Evolutionary conservation across 2,797 vertebrate species (phyloP), one percentile per base, ranked within the genome.

Genomic region (Capromys pilorides): DNA sequence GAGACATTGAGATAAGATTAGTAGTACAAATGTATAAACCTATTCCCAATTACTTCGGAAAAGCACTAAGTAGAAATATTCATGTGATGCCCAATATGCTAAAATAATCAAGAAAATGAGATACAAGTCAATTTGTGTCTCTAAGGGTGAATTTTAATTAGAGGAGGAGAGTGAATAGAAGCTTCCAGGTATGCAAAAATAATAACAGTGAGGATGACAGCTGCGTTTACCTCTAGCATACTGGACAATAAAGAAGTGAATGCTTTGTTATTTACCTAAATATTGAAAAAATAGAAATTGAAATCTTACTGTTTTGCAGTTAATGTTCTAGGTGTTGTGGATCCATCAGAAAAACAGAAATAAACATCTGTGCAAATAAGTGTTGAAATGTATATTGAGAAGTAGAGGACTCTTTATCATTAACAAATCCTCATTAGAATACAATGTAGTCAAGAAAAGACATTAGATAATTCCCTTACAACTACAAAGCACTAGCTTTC

Each of bases 221-320:
- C 62, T 54, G 1, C 45, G 1, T 84, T 54, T 51, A 19, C 41
- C 10, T 85, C 64, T 41, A 39, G 22, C 26, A 62, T 36, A 57
- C 36, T 54, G 31, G 4, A 45, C 2, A 79, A 6, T 18, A 82
- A 75, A 86, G 51, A 14, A 45, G 22, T 82, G 22, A 51, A 71
- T 71, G 36, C 28, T 78, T 95, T 86, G 49, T 28, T 66, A 67
- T 78, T 93, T 90, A 13, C 69, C 41, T 75, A 26, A 80, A 93
- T 61, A 80, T 66, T 31, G 75, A 86, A 39, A 36, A 80, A 95
- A 39, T 75, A 78, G 13, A 57, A 54, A 64, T 45, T 13, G 26
- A 51, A 5, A 5, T 93, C 39, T 69, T 69, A 41, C 5, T 41
- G 31, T 84, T 6, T 21, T 5, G 19, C 49, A 54, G 33, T 26